Conservation (phyloP, 2,797 vertebrate genomes). For the Molossus alvarezi region DNA sequence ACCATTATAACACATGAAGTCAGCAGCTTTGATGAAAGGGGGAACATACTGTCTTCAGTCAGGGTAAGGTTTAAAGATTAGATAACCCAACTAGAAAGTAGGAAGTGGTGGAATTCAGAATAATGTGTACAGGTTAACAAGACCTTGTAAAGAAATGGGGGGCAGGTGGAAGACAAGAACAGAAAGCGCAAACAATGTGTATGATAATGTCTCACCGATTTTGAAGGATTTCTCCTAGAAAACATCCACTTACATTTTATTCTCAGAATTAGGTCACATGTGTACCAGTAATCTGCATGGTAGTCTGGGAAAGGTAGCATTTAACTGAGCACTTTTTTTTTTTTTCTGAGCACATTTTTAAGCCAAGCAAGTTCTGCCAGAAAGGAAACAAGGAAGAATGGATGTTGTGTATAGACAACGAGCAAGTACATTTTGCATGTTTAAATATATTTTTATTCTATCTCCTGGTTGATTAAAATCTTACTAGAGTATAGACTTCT, state of each 20-base stretch:
- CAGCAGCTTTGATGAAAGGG: slow-evolving; percentile 34
- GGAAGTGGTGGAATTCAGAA: neutral
- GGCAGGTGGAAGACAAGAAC: neutral
- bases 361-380: neutral
- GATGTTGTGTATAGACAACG: neutral
- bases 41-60: neutral
- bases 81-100: slow-evolving; percentile 24
- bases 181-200: neutral
- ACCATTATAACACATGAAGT: slow-evolving; percentile 42
- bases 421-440: neutral
- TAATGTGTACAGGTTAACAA: neutral
- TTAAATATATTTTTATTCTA: slow-evolving; percentile 45
- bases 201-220: neutral
- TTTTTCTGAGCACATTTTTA: neutral
- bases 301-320: neutral
- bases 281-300: neutral
- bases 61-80: slow-evolving; percentile 21
- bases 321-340: neutral
- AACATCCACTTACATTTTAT: neutral
- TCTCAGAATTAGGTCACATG: neutral
- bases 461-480: neutral
- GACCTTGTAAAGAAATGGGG: neutral
- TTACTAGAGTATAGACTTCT: neutral
- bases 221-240: neutral
- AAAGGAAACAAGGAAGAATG: neutral